Base-by-base conservation (phyloP, 2,888 invertebrate species). In the Lapara coniferarum region DNA sequence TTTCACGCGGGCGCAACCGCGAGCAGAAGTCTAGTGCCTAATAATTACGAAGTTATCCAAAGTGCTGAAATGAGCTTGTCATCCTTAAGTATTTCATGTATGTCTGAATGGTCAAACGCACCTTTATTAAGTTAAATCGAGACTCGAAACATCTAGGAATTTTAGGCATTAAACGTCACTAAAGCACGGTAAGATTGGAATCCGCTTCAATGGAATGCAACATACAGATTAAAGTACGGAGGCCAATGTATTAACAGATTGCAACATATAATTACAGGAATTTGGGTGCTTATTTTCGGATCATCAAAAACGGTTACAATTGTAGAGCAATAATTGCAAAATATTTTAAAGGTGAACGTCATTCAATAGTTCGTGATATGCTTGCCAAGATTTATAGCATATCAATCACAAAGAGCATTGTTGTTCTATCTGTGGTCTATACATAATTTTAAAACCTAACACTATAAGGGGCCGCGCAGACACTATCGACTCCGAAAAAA, bases 321-420 rank as follows among this genome's bases (percentile, higher is more conserved):
- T 46, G 19, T 63, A 63, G 63, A 63, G 63, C 63, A 63, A 63
- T 63, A 49, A 25, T 63, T 63, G 63, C 63, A 49, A 63, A 63
- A 63, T 49, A 63, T 46, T 63, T 63, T 46, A 63, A 49, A 63
- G 63, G 63, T 63, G 63, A 63, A 63, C 63, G 49, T 63, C 63
- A 63, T 63, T 63, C 63, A 63, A 63, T 19, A 63, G 63, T 63
- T 63, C 63, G 63, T 63, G 63, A 63, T 63, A 19, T 63, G 63
- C 16, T 59, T 46, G 59, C 44, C 12, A 63, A 46, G 37, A 63
- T 63, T 63, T 19, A 8, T 13, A 49, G 13, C 63, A 19, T 63
- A 63, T 63, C 19, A 57, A 12, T 30, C 49, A 63, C 49, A 49
- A 63, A 63, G 63, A 63, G 25, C 63, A 63, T 49, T 19, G 49